phyloP scores from a whole-genome alignment of 2,888 invertebrate species.

The Volucella bombylans region DNA sequence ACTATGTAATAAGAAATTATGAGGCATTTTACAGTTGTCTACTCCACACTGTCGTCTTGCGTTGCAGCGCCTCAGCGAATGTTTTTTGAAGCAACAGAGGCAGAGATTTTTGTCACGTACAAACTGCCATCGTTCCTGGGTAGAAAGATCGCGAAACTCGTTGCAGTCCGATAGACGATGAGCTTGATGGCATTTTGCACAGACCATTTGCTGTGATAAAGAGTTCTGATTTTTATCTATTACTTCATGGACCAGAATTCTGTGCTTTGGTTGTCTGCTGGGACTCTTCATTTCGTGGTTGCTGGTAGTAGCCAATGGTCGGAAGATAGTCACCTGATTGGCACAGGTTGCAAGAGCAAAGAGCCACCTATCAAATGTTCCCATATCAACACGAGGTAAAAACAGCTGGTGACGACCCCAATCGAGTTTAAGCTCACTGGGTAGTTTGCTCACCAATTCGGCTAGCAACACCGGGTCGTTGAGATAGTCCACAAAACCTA shows the following conservation, averaged over 20 bases:
- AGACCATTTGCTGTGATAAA: background rate
- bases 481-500: constrained; percentile 34
- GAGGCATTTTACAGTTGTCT: constrained; percentile 3
- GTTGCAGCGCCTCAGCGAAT: constrained; percentile 43
- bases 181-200: constrained; percentile 15
- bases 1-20: background rate
- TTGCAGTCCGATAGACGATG: constrained; percentile 30
- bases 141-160: too few species aligned
- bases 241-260: background rate
- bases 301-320: too few species aligned
- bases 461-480: constrained; percentile 56
- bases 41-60: constrained; percentile 26
- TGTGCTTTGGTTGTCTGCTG: background rate
- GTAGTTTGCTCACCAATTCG: constrained; percentile 46
- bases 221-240: background rate
- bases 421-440: constrained; percentile 47
- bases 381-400: background rate
- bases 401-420: constrained; percentile 41
- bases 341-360: too few species aligned
- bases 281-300: too few species aligned
- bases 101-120: constrained; percentile 32
- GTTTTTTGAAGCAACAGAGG: constrained; percentile 51
- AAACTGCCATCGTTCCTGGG: constrained; percentile 18
- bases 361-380: too few species aligned
- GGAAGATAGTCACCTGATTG: too few species aligned